Base-by-base conservation (phyloP, 2,888 invertebrate genomes). In the Ochropleura plecta region DNA sequence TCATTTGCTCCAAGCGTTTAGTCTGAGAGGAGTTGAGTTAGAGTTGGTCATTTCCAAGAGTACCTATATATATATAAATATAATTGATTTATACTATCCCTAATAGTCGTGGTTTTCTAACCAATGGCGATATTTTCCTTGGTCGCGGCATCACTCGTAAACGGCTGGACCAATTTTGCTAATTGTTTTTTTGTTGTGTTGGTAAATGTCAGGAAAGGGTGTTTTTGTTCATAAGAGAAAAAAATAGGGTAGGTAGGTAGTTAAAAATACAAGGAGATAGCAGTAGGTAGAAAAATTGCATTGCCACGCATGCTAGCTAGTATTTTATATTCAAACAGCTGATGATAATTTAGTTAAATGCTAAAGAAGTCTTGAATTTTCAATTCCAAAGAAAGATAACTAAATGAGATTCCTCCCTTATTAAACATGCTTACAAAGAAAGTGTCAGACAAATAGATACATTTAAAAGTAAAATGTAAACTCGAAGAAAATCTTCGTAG, bases 391-490 rank as follows among this genome's bases (percentile, higher is more conserved):
- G 44, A 20, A n/a, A 70, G 20, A 60, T n/a, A 68, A 57, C 44
- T 62, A 48, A 65, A 75, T 51, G 48, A 57, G 49, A 69, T 65
- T 66, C 42, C 49, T 53, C 10, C 57, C 53, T 51, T 63, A 62
- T 81, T 84, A 66, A 72, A 80, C 72, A 66, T 67, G 73, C 72
- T 62, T 69, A 60, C 60, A 70, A 65, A 60, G 70, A 64, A 73
- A 78, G 49, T 85, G 72, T 74, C 71, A 76, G 59, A 44, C 20
- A 8, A 74, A 68, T 12, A 20, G 59, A 62, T 49, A 64, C 77
- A 79, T 84, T 76, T 84, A 75, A 76, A 85, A 83, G 83, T 81
- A 65, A 80, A 80, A 87, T 82, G 60, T 64, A 70, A 66, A 60
- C 69, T 69, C n/a, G 5, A 73, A 42, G 69, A 67, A 67, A 71